Evolutionary conservation across 1,140 invertebrate genomes (phyloP), one percentile per base, ranked within the genome.

Genomic region (Berghia stephanieae): DNA sequence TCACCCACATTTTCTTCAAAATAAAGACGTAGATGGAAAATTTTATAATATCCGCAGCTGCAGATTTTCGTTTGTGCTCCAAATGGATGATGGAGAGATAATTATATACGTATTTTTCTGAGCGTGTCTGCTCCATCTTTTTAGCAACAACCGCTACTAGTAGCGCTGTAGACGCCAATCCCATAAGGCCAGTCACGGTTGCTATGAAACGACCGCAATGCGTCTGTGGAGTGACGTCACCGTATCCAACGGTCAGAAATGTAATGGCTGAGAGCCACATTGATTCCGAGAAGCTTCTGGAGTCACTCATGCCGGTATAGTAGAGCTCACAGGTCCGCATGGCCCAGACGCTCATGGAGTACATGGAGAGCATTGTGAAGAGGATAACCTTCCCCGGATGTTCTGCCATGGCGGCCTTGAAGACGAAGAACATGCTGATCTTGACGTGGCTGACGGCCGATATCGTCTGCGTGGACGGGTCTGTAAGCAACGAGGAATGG

Each of bases 191-290:
- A 1, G 88, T 89, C 10, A 87, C 76, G 1, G 89, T 87, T 5
- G 88, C 83, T 21, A 89, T 87, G 24, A 84, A 82, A 4, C 88
- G 79, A 3, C 89, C 89, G 79, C 88, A 90, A 69, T 88, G 86
- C 0, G 87, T 86, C 13, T 83, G 80, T 0, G 89, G 89, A 0
- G 86, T 84, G 3, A 80, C 34, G 69, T 89, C 88, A 0, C 88
- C 89, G 77, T 90, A 90, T 10, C 89, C 89, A 3, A 90, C 84
- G 0, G 87, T 87, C 0, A 89, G 82, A 70, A 90, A 90, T 0
- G 89, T 90, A 42, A 89, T 87, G n/a, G 88, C 86, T 1, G 87
- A 80, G 18, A 89, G 79, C 88, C 88, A 90, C 83, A 90, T 85
- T 5, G 85, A 82, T 60, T 88, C 83, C 82, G 44, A 80, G 79